Base-by-base conservation (phyloP, 2,797 vertebrate genomes). In the Epinephelus coioides region DNA sequence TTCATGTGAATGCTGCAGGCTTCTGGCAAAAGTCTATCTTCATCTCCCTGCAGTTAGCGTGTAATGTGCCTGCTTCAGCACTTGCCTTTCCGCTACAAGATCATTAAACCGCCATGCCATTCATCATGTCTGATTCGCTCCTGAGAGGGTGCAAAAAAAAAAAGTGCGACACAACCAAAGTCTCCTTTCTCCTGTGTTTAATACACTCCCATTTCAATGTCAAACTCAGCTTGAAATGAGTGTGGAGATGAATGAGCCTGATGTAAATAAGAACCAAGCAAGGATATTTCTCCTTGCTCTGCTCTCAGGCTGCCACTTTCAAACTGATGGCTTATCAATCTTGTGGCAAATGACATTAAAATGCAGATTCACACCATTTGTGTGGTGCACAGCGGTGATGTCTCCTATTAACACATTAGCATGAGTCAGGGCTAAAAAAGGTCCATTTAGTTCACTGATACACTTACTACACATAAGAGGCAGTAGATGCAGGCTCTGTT, bases 11-110 rank as follows among this genome's bases (percentile, higher is more conserved):
- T 76, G 49, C 78, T 59, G 59, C 67, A 72, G 57, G 61, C 76
- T 54, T 54, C 71, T 40, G 40, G 63, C 68, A 40, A 46, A 77
- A 83, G 81, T 81, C 85, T 53, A n/a, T 79, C 82, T 86, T 78
- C 87, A 83, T 89, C 76, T 82, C 82, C 21, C 79, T 65, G 84
- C 88, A 69, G 84, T 91, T 87, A 89, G 80, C 69, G 6, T 69
- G 79, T 87, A 89, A 88, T 83, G 72, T 82, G 80, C 75, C 64
- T 82, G 73, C 84, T 88, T 91, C 89, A 88, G 83, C 88, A 83
- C 80, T 87, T 60, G 76, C 86, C 69, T 86, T 74, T 65, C 83
- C 69, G 49, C 82, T 79, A 91, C 87, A 81, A 85, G 56, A 87
- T 90, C 86, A 89, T 92, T 92, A 91, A 89, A 88, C 51, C 25